phyloP scores from a whole-genome alignment of 1,140 invertebrate genomes.

The Dreissena rostriformis region DNA sequence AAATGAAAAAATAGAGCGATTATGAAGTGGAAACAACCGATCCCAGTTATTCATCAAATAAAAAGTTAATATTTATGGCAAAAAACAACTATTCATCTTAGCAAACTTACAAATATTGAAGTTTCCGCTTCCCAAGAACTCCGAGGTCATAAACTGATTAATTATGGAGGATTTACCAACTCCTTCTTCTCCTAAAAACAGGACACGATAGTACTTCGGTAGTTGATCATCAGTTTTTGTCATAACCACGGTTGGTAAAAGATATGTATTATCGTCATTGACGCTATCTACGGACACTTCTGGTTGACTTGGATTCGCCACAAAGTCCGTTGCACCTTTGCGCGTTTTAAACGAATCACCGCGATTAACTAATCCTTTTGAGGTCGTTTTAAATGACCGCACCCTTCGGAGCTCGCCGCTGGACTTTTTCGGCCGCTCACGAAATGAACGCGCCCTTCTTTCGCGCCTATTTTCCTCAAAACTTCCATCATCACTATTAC shows the following conservation, averaged over 20 bases:
- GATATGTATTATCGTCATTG: neutral
- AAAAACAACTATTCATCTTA: neutral
- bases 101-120: slow-evolving; percentile 46
- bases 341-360: slow-evolving; percentile 89
- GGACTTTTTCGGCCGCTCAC: slow-evolving; percentile 24
- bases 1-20: too few species aligned
- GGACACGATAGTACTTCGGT: slow-evolving; percentile 85
- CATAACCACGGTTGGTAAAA: neutral
- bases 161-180: slow-evolving; percentile 94
- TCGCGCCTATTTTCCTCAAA: slow-evolving; percentile 8
- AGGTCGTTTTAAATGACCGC: slow-evolving; percentile 93
- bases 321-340: neutral
- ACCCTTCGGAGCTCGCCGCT: slow-evolving; percentile 82
- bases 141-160: slow-evolving; percentile 95
- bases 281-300: too few species aligned
- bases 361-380: slow-evolving; percentile 93
- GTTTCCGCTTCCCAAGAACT: slow-evolving; percentile 95
- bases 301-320: too few species aligned
- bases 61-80: too few species aligned
- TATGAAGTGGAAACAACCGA: too few species aligned
- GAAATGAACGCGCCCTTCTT: slow-evolving; percentile 17
- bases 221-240: slow-evolving; percentile 6
- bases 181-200: slow-evolving; percentile 91
- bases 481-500: neutral
- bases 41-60: too few species aligned